Conservation (phyloP, 2,888 invertebrate genomes). For the Fragum whitleyi region DNA sequence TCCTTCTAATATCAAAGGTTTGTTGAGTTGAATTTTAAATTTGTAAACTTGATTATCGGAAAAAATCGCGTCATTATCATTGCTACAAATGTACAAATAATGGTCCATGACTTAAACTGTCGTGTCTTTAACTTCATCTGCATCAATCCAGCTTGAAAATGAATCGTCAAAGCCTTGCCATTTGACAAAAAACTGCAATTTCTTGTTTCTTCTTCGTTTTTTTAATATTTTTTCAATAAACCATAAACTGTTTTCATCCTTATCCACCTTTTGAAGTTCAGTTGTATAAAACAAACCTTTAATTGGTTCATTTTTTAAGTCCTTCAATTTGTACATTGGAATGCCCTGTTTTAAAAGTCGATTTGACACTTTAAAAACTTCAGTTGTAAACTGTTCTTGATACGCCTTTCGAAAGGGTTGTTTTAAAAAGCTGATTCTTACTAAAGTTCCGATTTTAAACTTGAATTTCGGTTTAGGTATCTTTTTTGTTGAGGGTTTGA, state of each 20-base stretch:
- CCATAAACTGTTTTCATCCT: slow-evolving; percentile 48
- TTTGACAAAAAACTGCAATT: slow-evolving; percentile 31
- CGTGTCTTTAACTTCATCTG: slow-evolving; percentile 27
- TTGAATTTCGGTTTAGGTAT: slow-evolving; percentile 40
- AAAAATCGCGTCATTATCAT: slow-evolving; percentile 19
- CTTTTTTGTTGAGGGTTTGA: slow-evolving; percentile 29
- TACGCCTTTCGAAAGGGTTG: slow-evolving; percentile 55
- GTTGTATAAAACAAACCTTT: slow-evolving; percentile 43
- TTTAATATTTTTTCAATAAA: slow-evolving; percentile 38
- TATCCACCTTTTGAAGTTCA: slow-evolving; percentile 51
- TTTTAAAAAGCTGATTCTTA: slow-evolving; percentile 53
- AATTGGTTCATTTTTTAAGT: slow-evolving; percentile 25
- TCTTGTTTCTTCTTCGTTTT: slow-evolving; percentile 30
- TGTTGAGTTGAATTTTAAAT: slow-evolving; percentile 47
- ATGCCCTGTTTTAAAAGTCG: slow-evolving; percentile 40
- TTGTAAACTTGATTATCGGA: slow-evolving; percentile 20
- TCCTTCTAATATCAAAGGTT: slow-evolving; percentile 24
- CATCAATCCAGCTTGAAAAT: slow-evolving; percentile 42
- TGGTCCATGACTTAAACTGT: slow-evolving; percentile 21
- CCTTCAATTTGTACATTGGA: slow-evolving; percentile 38
- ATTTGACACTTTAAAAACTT: slow-evolving; percentile 40
- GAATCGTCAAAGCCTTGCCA: slow-evolving; percentile 38
- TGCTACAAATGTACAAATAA: slow-evolving; percentile 24
- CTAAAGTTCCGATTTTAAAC: slow-evolving; percentile 44
- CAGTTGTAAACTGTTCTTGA: slow-evolving; percentile 58